Conservation (phyloP, 2,113 vertebrate species). For the Corythoichthys intestinalis region DNA sequence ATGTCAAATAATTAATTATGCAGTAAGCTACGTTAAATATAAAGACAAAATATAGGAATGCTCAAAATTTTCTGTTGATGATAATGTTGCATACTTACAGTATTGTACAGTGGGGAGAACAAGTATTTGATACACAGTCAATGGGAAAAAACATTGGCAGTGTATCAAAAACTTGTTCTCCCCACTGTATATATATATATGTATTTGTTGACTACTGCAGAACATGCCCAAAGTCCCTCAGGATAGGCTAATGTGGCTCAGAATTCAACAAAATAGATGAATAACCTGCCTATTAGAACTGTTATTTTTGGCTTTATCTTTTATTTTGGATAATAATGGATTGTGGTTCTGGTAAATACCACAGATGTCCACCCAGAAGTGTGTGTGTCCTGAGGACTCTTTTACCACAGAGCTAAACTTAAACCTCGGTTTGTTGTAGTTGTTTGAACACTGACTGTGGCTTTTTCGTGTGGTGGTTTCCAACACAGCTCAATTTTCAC, state of each 20-base stretch:
- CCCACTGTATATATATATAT: no score
- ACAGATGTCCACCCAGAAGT: background rate
- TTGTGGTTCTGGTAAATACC: background rate
- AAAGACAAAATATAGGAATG: background rate
- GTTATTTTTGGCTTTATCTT: background rate
- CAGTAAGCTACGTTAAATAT: no score
- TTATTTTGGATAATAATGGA: background rate
- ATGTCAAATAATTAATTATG: background rate
- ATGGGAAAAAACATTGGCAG: no score
- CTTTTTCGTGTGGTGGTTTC: constrained; percentile 1
- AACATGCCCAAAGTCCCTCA: background rate
- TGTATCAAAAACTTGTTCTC: no score
- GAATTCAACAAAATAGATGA: background rate
- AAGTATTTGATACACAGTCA: no score
- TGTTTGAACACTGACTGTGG: constrained; percentile 3
- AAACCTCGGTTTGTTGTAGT: background rate
- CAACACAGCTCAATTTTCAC: background rate
- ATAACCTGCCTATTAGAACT: background rate
- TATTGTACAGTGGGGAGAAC: no score
- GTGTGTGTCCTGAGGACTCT: background rate
- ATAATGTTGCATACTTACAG: no score
- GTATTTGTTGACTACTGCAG: no score
- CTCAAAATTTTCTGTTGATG: background rate
- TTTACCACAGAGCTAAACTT: constrained; percentile 1
- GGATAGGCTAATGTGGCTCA: background rate